A percentile compares a stretch with the other conserved stretches of the same genome.
These are phyloP conservation scores for Anguilla anguilla DNA, from an alignment of 2,797 vertebrate genomes.

Conservation along the genomic window DNA sequence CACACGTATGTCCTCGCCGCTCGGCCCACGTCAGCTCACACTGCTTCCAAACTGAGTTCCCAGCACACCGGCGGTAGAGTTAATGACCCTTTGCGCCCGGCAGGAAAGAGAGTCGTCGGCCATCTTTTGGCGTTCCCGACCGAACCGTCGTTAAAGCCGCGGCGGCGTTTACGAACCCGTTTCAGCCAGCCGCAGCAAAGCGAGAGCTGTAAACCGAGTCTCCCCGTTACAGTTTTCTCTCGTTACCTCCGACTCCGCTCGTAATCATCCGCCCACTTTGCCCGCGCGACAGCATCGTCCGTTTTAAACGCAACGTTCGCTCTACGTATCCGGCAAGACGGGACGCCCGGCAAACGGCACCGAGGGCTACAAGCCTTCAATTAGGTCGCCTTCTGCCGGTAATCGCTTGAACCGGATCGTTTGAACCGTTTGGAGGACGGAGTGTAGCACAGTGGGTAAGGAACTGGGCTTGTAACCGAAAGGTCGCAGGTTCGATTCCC, in stretches of 20 bases:
- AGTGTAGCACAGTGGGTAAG: too few species aligned
- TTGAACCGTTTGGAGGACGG: too few species aligned
- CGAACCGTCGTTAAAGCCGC: constrained; percentile 13
- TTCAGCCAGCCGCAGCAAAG: constrained; percentile 59
- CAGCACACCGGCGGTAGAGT: neutral
- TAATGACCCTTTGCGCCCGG: neutral
- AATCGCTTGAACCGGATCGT: constrained; percentile 63
- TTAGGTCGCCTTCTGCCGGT: constrained; percentile 69
- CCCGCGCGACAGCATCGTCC: constrained; percentile 60
- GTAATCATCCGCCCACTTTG: constrained; percentile 54
- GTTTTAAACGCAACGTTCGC: constrained; percentile 64
- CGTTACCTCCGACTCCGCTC: constrained; percentile 43
- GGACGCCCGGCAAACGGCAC: constrained; percentile 66
- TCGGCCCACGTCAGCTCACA: neutral
- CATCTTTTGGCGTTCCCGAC: constrained; percentile 65
- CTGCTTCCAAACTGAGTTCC: neutral
- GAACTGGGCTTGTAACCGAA: too few species aligned
- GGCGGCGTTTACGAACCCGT: constrained; percentile 45
- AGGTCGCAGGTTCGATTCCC: too few species aligned
- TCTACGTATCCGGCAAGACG: constrained; percentile 61
- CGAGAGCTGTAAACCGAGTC: constrained; percentile 65
- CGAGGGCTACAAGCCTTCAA: constrained; percentile 63
- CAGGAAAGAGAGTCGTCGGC: constrained; percentile 37
- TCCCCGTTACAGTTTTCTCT: constrained; percentile 59
- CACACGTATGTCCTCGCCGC: neutral